Conservation (phyloP, 2,888 invertebrate species). For the Xestobium rufovillosum region DNA sequence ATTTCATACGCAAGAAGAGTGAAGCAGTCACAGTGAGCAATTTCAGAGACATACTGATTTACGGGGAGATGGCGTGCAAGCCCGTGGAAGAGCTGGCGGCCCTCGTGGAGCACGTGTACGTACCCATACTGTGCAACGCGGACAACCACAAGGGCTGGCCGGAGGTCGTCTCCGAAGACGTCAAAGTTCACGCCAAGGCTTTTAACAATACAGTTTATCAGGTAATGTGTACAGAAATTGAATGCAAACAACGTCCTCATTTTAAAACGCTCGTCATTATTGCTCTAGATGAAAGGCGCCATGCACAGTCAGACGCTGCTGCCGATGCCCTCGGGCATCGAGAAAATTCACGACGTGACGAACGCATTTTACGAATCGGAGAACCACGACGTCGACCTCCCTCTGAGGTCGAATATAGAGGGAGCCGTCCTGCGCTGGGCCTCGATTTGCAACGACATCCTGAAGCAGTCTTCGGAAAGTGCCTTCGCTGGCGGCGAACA, state of each 20-base stretch:
- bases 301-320: slow-evolving; percentile 79
- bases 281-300: slow-evolving; percentile 60
- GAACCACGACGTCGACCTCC: slow-evolving; percentile 55
- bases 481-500: slow-evolving; percentile 60
- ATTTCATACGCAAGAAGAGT: slow-evolving; percentile 64
- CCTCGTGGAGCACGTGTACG: slow-evolving; percentile 64
- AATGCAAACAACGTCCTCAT: not conserved
- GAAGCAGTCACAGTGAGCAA: slow-evolving; percentile 58
- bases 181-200: slow-evolving; percentile 60
- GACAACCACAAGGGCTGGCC: slow-evolving; percentile 70
- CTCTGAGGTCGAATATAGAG: slow-evolving; percentile 75
- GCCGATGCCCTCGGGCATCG: slow-evolving; percentile 75
- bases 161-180: slow-evolving; percentile 60
- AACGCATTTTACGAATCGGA: slow-evolving; percentile 44
- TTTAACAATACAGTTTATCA: slow-evolving; percentile 64
- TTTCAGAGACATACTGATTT: slow-evolving; percentile 46
- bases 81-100: slow-evolving; percentile 62
- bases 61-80: slow-evolving; percentile 66
- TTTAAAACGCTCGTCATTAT: slow-evolving; percentile 24
- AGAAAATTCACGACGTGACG: slow-evolving; percentile 57
- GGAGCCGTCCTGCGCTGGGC: slow-evolving; percentile 84
- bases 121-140: slow-evolving; percentile 63
- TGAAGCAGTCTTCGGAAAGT: slow-evolving; percentile 67
- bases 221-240: slow-evolving; percentile 30
- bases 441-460: slow-evolving; percentile 56